Conservation (phyloP, 2,888 invertebrate genomes). For the Syrphus vitripennis region DNA sequence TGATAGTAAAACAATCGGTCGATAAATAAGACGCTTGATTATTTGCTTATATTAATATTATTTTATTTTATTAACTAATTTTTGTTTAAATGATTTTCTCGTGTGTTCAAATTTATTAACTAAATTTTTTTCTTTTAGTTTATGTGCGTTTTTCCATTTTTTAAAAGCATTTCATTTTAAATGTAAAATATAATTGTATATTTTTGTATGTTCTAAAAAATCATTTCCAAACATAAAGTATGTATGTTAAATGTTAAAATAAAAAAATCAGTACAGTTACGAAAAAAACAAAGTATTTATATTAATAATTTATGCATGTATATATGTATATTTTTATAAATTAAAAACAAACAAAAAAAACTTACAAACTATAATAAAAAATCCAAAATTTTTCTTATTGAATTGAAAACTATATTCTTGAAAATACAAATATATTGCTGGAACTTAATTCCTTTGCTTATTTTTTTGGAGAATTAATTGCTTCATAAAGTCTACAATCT, state of each 20-base stretch:
- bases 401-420: slow-evolving; percentile 39
- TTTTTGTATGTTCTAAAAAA: background rate
- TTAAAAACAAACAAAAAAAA: slow-evolving; percentile 59
- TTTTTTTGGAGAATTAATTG: slow-evolving; percentile 57
- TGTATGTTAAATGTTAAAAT: slow-evolving; percentile 51
- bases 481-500: slow-evolving; percentile 34
- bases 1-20: too few relatives aligned
- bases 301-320: slow-evolving; percentile 18
- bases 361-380: slow-evolving; percentile 54
- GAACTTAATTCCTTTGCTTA: slow-evolving; percentile 44
- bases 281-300: slow-evolving; percentile 49
- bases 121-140: slow-evolving; percentile 22
- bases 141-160: slow-evolving; percentile 52
- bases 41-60: slow-evolving; percentile 34
- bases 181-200: background rate
- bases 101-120: slow-evolving; percentile 38
- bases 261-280: slow-evolving; percentile 64
- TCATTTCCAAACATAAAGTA: background rate
- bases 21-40: background rate
- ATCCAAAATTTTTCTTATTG: slow-evolving; percentile 11
- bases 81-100: slow-evolving; percentile 15
- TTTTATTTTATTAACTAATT: slow-evolving; percentile 41
- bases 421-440: slow-evolving; percentile 50
- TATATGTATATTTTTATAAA: background rate
- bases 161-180: slow-evolving; percentile 43